Evolutionary conservation across 2,888 invertebrate genomes (phyloP).

Genomic region (Schizaphis graminum): DNA sequence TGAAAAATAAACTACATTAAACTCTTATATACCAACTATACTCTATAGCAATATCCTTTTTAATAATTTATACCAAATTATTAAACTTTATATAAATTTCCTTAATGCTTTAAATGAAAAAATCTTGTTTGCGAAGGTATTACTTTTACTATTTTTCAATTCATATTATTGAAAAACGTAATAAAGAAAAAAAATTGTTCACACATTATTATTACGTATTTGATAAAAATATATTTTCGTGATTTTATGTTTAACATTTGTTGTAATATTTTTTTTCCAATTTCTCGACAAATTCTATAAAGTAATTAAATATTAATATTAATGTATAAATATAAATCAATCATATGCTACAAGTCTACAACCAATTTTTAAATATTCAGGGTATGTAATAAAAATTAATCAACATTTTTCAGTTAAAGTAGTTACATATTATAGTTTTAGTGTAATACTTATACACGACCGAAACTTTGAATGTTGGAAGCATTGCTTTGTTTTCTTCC

Average conservation of each 20-base stretch:
- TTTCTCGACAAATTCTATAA: background rate
- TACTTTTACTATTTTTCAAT: background rate
- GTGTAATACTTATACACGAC: background rate
- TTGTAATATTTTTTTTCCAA: background rate
- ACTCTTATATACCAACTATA: background rate
- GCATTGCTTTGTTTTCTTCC: background rate
- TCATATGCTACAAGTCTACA: background rate
- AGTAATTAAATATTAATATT: background rate
- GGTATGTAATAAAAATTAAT: background rate
- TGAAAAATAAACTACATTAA: constrained; percentile 25
- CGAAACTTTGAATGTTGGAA: background rate
- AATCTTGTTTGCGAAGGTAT: background rate
- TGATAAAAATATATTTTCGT: background rate
- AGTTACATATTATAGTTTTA: background rate
- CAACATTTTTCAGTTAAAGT: background rate
- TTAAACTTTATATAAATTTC: background rate
- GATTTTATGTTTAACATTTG: background rate
- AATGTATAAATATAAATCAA: background rate
- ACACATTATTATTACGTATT: background rate
- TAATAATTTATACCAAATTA: constrained; percentile 17
- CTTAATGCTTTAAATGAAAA: background rate
- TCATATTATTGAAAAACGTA: background rate
- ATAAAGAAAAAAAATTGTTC: background rate
- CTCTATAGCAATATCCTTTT: background rate
- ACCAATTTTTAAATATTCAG: background rate